Conservation (phyloP, 2,113 vertebrate genomes). For the Craseonycteris thonglongyai region DNA sequence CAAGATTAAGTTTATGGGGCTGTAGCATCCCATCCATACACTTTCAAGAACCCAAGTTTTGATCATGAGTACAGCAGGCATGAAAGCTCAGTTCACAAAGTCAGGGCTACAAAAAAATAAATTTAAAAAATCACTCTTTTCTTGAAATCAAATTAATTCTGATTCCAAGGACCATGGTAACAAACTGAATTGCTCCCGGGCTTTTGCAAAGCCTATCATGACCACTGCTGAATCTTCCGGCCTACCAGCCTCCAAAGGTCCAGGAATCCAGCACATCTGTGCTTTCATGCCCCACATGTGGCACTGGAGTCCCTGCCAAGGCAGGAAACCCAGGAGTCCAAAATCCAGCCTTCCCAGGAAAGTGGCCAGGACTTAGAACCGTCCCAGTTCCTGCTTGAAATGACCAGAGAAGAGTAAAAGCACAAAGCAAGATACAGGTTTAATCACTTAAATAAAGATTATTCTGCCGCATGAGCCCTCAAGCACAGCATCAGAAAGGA, state of each 20-base stretch:
- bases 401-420: background rate
- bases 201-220: background rate
- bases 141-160: background rate
- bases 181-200: background rate
- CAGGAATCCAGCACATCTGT: background rate
- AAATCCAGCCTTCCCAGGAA: background rate
- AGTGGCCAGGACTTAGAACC: background rate
- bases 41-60: background rate
- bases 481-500: background rate
- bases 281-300: background rate
- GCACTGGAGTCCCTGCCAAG: background rate
- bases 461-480: background rate
- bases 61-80: background rate
- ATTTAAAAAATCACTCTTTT: background rate
- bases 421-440: background rate
- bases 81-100: background rate
- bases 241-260: too few species aligned
- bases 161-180: background rate
- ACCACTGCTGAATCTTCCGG: background rate
- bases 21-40: background rate
- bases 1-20: background rate
- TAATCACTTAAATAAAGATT: background rate
- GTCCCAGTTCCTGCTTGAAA: background rate
- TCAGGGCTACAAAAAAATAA: background rate
- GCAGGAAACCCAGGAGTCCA: background rate